Evolutionary conservation across 2,113 vertebrate species (phyloP).

Genomic region (Myiagra hebetior): DNA sequence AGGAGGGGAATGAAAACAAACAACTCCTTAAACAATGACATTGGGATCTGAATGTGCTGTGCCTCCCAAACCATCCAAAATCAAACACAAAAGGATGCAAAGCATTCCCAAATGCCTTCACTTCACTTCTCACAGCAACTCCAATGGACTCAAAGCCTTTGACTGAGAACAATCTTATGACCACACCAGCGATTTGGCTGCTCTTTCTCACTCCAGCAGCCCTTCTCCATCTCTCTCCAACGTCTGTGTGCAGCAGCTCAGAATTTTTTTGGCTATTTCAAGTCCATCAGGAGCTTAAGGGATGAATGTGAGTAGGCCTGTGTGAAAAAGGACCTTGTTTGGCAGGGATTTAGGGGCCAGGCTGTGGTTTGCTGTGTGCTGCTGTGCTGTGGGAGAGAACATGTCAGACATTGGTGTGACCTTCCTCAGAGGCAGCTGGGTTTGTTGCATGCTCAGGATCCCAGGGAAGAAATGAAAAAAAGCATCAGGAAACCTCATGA

Average conservation of each 20-base stretch:
- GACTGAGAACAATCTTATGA: not conserved
- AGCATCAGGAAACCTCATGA: not conserved
- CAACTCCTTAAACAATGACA: conserved; percentile 21
- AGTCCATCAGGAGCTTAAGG: not conserved
- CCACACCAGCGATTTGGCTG: not conserved
- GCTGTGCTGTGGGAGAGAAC: not conserved
- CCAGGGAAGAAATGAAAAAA: not conserved
- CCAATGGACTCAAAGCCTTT: not conserved
- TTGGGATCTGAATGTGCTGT: conserved; percentile 20
- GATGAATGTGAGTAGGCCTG: not conserved
- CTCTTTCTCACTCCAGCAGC: not conserved
- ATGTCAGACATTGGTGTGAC: accelerated
- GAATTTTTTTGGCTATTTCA: not conserved
- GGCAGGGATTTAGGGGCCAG: not conserved
- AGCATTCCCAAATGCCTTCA: conserved; percentile 15
- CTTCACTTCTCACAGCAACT: not conserved
- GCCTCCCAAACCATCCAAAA: not conserved
- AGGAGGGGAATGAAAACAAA: conserved; percentile 43
- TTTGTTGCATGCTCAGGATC: not conserved
- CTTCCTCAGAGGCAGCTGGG: not conserved
- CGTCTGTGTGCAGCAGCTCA: not conserved
- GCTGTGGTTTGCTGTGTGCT: not conserved
- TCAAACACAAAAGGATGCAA: conserved; percentile 7
- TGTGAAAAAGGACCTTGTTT: not conserved
- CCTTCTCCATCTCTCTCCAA: not conserved